Evolutionary conservation across 2,888 invertebrate species (phyloP).

Genomic region (Macrophya alboannulata): DNA sequence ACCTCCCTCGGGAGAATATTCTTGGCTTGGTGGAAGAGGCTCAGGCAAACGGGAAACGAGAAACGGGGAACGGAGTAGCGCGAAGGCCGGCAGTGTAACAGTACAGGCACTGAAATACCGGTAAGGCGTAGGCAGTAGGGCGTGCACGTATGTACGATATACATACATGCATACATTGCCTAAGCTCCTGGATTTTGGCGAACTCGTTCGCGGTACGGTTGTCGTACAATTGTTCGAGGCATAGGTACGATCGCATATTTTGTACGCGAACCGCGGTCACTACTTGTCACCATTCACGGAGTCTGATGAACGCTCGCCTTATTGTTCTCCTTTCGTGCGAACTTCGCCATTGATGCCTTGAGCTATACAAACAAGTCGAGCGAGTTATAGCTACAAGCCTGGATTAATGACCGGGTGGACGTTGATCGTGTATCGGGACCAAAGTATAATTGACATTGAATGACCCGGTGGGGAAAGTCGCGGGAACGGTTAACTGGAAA

Average conservation of each 20-base stretch:
- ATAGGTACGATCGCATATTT: not conserved
- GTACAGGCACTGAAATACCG: slow-evolving; percentile 13
- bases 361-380: not conserved
- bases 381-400: too few relatives aligned
- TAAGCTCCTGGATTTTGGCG: not conserved
- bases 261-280: not conserved
- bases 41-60: not conserved
- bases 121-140: slow-evolving; percentile 9
- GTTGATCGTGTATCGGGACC: not conserved
- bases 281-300: not conserved
- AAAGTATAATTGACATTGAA: slow-evolving; percentile 14
- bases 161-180: not conserved
- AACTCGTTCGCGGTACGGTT: not conserved
- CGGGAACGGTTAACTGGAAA: not conserved
- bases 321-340: not conserved
- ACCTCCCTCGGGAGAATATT: slow-evolving; percentile 34
- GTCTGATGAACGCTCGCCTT: not conserved
- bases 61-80: slow-evolving; percentile 18
- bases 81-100: slow-evolving; percentile 14
- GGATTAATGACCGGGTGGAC: not conserved
- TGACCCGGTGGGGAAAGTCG: not conserved
- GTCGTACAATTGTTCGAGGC: not conserved
- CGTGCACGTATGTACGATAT: not conserved
- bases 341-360: not conserved
- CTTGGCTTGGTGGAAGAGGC: slow-evolving; percentile 24